Base-by-base conservation (phyloP, 2,113 vertebrate genomes). In the Gymnorhina tibicen region DNA sequence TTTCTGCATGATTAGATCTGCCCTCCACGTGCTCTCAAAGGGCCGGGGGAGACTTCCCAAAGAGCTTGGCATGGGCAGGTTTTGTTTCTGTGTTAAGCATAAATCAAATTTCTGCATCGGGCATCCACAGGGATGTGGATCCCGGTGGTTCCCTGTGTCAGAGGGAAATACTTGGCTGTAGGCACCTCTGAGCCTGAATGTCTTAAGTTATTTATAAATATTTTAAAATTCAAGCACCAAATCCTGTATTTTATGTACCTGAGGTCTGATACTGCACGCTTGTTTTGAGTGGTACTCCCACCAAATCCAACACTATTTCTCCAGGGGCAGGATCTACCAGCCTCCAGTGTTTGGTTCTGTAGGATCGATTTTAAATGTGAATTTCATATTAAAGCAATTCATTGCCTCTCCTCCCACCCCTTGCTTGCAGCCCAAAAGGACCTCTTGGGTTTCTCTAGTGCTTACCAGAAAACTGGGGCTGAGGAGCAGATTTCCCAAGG, bases 131-230 rank as follows among this genome's bases (percentile, higher is more conserved):
- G 69, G 62, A 3, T 55, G 66, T 37, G 63, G 46, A 10, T 77
- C 84, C 59, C 44, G 26, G 41, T 8, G 11, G n/a, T 62, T 91
- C 90, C 64, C 63, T 1, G 5, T 59, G 79, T n/a, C 70, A 63
- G 55, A 83, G 85, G 74, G 85, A 77, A 72, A 30, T 55, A 15
- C 59, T 33, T 2, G 11, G 80, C 89, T 82, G 23, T 47, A 10
- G 62, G 20, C 11, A 2, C 74, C 82, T 94, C 87, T 93, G 87
- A 95, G 84, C 62, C 83, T 85, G 93, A 92, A 85, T 95, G 91
- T 96, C 92, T 93, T 67, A 93, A 96, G 44, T 97, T 96, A 96
- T 94, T 97, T 90, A 88, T 92, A 74, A 77, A 70, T 82, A 82
- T 75, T 85, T 93, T 94, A 46, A 44, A 84, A 64, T 84, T 27